Evolutionary conservation across 1,140 invertebrate genomes (phyloP).

Genomic region (Cryptotermes secundus): DNA sequence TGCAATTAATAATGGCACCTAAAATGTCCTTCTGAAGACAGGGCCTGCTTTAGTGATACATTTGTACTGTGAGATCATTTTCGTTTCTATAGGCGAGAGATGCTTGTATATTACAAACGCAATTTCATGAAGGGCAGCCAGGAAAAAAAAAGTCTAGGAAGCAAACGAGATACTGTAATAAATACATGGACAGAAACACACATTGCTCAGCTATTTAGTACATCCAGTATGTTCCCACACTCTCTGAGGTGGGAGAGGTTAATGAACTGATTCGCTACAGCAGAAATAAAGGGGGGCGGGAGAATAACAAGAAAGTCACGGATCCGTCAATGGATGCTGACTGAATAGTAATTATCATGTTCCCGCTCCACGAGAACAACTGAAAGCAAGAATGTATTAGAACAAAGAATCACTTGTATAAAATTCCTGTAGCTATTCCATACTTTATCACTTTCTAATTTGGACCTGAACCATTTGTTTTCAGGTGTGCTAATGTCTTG

Average conservation of each 20-base stretch:
- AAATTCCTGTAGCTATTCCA: background rate
- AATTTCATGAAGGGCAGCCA: background rate
- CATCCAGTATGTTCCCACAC: background rate
- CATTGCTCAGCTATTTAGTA: background rate
- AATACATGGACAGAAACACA: background rate
- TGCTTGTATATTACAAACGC: background rate
- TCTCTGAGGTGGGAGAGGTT: background rate
- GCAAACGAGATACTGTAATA: background rate
- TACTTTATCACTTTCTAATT: background rate
- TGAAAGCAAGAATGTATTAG: background rate
- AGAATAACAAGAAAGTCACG: background rate
- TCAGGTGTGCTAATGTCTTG: no score
- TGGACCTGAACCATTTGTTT: no score
- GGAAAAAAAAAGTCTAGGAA: background rate
- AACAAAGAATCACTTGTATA: background rate
- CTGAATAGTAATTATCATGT: background rate
- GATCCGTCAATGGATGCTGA: background rate
- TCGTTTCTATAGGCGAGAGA: no score
- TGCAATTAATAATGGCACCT: no score
- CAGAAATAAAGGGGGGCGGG: background rate
- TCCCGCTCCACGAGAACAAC: background rate
- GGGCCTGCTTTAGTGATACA: no score
- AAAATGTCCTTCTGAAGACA: no score
- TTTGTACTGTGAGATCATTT: no score
- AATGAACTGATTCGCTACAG: background rate